A percentile compares a stretch with the other conserved stretches of the same genome.
Conservation (phyloP, 2,797 vertebrate species). For the Pangasius djambal region DNA sequence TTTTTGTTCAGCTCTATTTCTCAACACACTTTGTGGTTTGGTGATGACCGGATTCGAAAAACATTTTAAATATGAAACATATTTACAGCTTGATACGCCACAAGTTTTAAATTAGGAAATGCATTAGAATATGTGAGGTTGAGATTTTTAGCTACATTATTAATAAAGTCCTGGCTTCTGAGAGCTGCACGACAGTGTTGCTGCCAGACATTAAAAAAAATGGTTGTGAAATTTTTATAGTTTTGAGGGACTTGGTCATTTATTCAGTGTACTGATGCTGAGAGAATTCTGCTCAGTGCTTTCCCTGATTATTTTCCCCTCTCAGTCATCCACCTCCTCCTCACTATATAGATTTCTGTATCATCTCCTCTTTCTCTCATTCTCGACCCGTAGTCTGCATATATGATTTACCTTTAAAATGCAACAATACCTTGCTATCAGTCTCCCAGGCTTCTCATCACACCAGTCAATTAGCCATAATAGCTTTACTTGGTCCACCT, state of each 20-base stretch:
- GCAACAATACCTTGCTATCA: conserved; percentile 13
- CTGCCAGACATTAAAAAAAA: conserved; percentile 20
- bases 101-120: conserved; percentile 14
- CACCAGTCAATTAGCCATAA: conserved; percentile 29
- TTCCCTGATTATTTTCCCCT: neutral
- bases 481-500: conserved; percentile 28
- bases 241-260: conserved; percentile 18
- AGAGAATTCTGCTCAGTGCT: neutral
- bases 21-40: neutral
- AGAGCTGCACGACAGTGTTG: conserved; percentile 11
- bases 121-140: conserved; percentile 4
- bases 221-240: conserved; percentile 14
- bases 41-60: neutral
- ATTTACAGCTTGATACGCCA: neutral
- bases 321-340: neutral
- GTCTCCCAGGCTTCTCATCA: conserved; percentile 30
- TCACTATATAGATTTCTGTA: neutral
- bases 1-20: neutral
- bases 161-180: conserved; percentile 9
- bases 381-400: neutral
- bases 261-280: conserved; percentile 22
- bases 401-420: conserved; percentile 8
- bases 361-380: neutral
- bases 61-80: neutral
- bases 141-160: conserved; percentile 32